Percentiles rank a stretch among this genome's conserved stretches.
Conservation (phyloP, 2,113 vertebrate genomes). For the Gila orcuttii region DNA sequence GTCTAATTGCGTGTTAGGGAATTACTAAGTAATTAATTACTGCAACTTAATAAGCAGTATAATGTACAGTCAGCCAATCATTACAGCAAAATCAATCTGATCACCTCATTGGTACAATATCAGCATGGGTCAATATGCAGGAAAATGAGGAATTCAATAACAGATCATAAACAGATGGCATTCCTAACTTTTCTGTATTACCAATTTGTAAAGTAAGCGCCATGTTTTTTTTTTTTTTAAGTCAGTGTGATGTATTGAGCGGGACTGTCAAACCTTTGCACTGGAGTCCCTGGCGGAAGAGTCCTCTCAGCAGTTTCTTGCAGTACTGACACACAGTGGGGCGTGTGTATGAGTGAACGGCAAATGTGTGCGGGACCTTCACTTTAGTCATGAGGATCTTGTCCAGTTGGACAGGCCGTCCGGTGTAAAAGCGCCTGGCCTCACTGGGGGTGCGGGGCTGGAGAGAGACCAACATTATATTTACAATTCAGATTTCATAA, state of each 20-base stretch:
- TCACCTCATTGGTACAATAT: neutral
- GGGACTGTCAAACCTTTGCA: conserved; percentile 81
- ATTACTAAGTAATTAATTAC: too few relatives aligned
- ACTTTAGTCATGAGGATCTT: conserved; percentile 89
- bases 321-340: conserved; percentile 91
- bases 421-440: conserved; percentile 83
- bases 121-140: neutral
- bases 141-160: neutral
- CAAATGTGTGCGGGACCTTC: conserved; percentile 90
- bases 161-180: neutral
- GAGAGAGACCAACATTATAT: neutral
- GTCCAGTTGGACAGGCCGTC: conserved; percentile 87
- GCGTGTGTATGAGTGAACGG: conserved; percentile 87
- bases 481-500: neutral
- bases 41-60: neutral
- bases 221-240: neutral
- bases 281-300: conserved; percentile 89
- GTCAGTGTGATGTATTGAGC: neutral
- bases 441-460: conserved; percentile 78
- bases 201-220: neutral
- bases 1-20: too few relatives aligned
- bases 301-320: conserved; percentile 87
- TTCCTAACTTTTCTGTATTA: neutral
- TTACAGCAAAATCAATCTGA: neutral
- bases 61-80: neutral